Base-by-base conservation (phyloP, 2,888 invertebrate species). In the Oxytorus armatus region DNA sequence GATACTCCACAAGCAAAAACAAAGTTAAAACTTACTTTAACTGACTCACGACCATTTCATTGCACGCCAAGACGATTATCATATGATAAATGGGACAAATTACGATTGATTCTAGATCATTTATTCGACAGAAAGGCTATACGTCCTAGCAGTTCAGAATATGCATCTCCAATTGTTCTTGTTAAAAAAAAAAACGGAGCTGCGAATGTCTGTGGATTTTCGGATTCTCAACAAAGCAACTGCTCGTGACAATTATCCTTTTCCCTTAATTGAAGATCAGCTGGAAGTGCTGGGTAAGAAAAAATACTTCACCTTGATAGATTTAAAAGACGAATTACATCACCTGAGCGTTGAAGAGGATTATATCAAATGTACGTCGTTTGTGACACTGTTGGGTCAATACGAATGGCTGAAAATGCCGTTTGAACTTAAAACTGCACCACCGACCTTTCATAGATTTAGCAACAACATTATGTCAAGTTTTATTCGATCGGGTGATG, bases 91-190 rank as follows among this genome's bases (percentile, higher is more conserved):
- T 66, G 73, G 23, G n/a, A 7, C 5, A 18, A 82, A 39, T 18
- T 87, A 0, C 1, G 65, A 5, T 29, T 57, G 8, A 85, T 86
- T 5, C 7, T 86, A n/a, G 73, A 84, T 23, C 65, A 81, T 1
- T 77, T 86, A 14, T 42, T 63, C 7, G 5, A 44, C 11, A 63
- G 44, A 44, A 10, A n/a, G 23, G 25, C 23, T 8, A 63, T 63
- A 3, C 42, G 44, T 21, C 14, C 44, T 7, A 63, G 61, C 44
- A 44, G 44, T 14, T 63, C 59, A 2, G 59, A 55, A n/a, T 55
- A 51, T n/a, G 29, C 68, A 3, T 81, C 80, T 10, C 77, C 82
- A 1, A 81, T 83, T n/a, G 78, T 85, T 2, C 65, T 84, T 0
- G 69, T 76, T 0, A 55, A 55, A 16, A 55, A 55, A 23, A 55